A percentile compares a stretch with the other conserved stretches of the same genome.
Evolutionary conservation across 2,888 invertebrate species (phyloP).

Genomic region (Stenoptilia bipunctidactyla): DNA sequence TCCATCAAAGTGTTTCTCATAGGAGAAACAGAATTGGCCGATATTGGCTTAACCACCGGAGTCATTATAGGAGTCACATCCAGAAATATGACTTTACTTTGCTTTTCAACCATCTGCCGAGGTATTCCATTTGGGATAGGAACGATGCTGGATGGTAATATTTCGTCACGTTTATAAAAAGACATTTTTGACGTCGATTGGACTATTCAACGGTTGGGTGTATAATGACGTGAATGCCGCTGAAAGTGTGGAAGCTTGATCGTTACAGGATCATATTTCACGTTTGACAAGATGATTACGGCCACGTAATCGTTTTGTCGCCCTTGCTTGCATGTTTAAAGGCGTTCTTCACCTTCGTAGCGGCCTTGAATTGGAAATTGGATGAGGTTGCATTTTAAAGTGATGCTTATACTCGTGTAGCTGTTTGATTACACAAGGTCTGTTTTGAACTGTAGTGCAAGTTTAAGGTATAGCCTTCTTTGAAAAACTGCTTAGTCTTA

Average conservation of each 20-base stretch:
- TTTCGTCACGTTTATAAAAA: constrained; percentile 32
- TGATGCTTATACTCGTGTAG: no score
- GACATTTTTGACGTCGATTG: constrained; percentile 29
- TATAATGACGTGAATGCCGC: neutral
- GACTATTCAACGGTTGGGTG: neutral
- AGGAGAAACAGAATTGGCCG: constrained; percentile 39
- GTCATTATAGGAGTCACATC: constrained; percentile 49
- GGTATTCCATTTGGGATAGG: constrained; percentile 44
- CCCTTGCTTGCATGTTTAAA: constrained; percentile 46
- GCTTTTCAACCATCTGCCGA: constrained; percentile 32
- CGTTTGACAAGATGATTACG: constrained; percentile 53
- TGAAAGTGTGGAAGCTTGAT: neutral
- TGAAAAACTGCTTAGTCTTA: no score
- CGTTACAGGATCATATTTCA: constrained; percentile 35
- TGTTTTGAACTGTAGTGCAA: no score
- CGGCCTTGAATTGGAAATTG: constrained; percentile 24
- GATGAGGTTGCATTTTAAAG: constrained; percentile 3
- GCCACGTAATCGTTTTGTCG: constrained; percentile 20
- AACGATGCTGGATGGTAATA: constrained; percentile 28
- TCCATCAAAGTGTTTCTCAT: constrained; percentile 40
- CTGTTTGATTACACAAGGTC: no score
- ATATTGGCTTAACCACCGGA: constrained; percentile 30
- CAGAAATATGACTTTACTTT: constrained; percentile 43
- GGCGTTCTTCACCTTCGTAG: constrained; percentile 42
- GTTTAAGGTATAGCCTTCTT: no score